Conservation (phyloP, 2,113 vertebrate genomes). For the Rutilus rutilus region DNA sequence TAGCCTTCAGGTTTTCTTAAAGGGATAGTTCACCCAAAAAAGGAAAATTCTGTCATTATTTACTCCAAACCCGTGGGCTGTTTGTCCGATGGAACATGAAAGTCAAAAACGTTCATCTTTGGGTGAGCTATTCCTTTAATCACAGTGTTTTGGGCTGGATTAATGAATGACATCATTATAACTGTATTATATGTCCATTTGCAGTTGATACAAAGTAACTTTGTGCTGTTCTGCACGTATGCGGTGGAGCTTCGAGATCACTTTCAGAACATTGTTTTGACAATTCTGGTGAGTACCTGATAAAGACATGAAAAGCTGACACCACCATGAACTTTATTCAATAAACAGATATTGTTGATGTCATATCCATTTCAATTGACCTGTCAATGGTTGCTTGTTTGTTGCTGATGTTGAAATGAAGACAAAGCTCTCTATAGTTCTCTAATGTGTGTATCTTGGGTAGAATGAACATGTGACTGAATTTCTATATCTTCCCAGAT, state of each 20-base stretch:
- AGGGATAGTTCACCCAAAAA: neutral
- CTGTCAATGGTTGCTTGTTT: neutral
- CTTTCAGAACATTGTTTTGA: constrained; percentile 91
- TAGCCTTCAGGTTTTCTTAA: neutral
- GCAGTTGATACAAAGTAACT: constrained; percentile 93
- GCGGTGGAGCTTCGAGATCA: constrained; percentile 85
- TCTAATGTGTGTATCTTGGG: neutral
- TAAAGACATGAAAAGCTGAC: neutral
- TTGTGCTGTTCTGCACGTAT: constrained; percentile 94
- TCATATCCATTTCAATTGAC: neutral
- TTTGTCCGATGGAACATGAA: neutral
- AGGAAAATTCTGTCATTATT: neutral
- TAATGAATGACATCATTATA: neutral
- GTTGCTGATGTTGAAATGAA: neutral
- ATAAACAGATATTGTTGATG: neutral
- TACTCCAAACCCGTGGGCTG: neutral
- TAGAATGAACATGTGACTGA: neutral
- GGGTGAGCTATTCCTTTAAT: neutral
- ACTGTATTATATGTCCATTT: neutral
- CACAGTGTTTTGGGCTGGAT: neutral
- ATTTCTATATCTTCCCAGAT: constrained; percentile 71
- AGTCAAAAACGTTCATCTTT: neutral
- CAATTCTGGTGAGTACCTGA: constrained; percentile 86
- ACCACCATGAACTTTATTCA: neutral
- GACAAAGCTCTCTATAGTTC: neutral